phyloP scores from a whole-genome alignment of 2,797 vertebrate genomes.

The Crocodylus rhombifer region DNA sequence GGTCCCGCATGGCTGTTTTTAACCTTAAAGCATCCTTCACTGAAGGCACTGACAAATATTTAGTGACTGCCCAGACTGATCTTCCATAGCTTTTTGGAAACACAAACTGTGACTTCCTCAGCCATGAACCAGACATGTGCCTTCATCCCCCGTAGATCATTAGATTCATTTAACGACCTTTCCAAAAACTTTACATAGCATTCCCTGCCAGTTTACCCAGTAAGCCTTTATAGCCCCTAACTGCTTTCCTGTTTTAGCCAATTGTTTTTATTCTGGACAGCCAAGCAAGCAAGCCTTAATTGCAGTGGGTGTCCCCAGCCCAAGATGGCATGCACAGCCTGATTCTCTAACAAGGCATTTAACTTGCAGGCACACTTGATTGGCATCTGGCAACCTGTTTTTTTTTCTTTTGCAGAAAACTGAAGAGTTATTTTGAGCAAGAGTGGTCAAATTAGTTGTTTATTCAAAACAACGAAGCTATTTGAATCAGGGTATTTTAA shows the following conservation, averaged over 20 bases:
- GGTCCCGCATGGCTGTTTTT: too few relatives aligned
- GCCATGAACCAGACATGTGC: neutral
- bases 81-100: neutral
- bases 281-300: neutral
- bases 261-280: too few relatives aligned
- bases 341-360: neutral
- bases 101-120: neutral
- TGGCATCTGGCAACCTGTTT: too few relatives aligned
- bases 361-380: neutral
- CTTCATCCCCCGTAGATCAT: neutral
- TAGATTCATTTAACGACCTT: too few relatives aligned
- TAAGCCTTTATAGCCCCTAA: neutral
- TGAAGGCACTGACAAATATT: neutral
- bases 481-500: neutral
- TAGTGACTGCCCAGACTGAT: neutral
- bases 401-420: neutral
- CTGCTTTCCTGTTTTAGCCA: neutral
- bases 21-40: too few relatives aligned
- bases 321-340: neutral
- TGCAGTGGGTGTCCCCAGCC: neutral
- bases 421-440: neutral
- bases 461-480: neutral
- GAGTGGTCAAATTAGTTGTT: neutral
- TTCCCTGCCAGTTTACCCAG: too few relatives aligned
- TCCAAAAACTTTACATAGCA: too few relatives aligned